Evolutionary conservation across 2,888 invertebrate genomes (phyloP).

Genomic region (Scaptomyza tumidula): DNA sequence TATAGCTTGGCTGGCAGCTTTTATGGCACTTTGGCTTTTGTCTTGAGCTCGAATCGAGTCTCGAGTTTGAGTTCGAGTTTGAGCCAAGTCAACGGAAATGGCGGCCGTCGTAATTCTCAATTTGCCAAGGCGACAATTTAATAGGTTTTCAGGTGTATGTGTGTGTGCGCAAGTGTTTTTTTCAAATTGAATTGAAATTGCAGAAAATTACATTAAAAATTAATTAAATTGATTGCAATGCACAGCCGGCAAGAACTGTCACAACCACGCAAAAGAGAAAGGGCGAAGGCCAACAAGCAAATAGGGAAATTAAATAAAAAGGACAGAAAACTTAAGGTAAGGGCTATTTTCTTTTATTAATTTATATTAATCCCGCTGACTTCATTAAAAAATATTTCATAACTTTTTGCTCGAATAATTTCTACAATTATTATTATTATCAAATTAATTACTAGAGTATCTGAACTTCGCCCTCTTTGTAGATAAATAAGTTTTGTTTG

Average conservation of each 20-base stretch:
- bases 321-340: not conserved
- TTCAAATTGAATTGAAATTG: slow-evolving; percentile 81
- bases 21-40: slow-evolving; percentile 78
- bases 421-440: too few species aligned
- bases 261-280: slow-evolving; percentile 34
- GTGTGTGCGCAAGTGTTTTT: slow-evolving; percentile 67
- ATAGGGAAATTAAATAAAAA: slow-evolving; percentile 7
- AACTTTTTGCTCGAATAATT: not conserved
- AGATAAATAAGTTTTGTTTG: slow-evolving; percentile 36
- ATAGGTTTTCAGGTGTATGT: slow-evolving; percentile 74
- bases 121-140: slow-evolving; percentile 82
- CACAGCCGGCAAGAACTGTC: slow-evolving; percentile 58
- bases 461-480: slow-evolving; percentile 5
- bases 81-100: slow-evolving; percentile 75
- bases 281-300: slow-evolving; percentile 1
- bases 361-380: not conserved
- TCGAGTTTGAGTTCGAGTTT: slow-evolving; percentile 41
- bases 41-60: slow-evolving; percentile 60
- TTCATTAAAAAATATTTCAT: not conserved
- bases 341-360: not conserved
- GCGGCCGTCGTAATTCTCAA: slow-evolving; percentile 80
- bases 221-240: slow-evolving; percentile 82
- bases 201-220: slow-evolving; percentile 82
- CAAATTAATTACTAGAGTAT: slow-evolving; percentile 27
- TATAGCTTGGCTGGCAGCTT: slow-evolving; percentile 76